Base-by-base conservation (phyloP, 2,797 vertebrate genomes). In the Tenualosa ilisha region DNA sequence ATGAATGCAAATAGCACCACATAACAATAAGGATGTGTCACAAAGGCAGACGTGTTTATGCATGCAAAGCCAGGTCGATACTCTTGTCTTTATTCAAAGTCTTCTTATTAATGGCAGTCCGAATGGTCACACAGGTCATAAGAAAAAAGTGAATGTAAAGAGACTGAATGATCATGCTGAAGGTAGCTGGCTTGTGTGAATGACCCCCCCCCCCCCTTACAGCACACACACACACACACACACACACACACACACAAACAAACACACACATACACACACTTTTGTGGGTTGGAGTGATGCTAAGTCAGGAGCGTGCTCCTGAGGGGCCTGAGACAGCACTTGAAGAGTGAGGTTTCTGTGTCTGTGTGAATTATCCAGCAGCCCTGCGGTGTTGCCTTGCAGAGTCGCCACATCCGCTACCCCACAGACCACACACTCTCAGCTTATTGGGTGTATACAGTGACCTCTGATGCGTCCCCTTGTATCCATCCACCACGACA, bases 351-450 rank as follows among this genome's bases (percentile, higher is more conserved):
- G 65, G 82, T 87, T 83, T 85, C 82, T 84, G 61, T 56, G 65
- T 54, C 83, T 26, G 26, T 83, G 68, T 65, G 63, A 89, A 87
- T 87, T 72, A 86, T 87, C 86, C 81, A 85, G 82, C 85, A 87
- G 6, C 3, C 13, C 22, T n/a, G 12, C 17, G 85, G 88, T 86
- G 81, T 87, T 83, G 43, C 50, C 61, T 86, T 86, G 81, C 86
- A 82, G 54, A 17, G 40, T 8, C 51, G 43, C 13, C 72, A 65
- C 49, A 82, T 40, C 83, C 0, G 37, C 40, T 6, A 40, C 4
- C 43, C 15, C 43, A 9, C 72, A 22, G 72, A 79, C 72, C 72
- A 79, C 72, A 22, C 37, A 79, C 72, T 79, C 72, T 79, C 72
- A 46, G 20, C 72, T 79, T 46, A 79, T 79, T 79, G 72, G 72